phyloP scores from a whole-genome alignment of 1,140 invertebrate genomes.

The Sarcophaga bullata region DNA sequence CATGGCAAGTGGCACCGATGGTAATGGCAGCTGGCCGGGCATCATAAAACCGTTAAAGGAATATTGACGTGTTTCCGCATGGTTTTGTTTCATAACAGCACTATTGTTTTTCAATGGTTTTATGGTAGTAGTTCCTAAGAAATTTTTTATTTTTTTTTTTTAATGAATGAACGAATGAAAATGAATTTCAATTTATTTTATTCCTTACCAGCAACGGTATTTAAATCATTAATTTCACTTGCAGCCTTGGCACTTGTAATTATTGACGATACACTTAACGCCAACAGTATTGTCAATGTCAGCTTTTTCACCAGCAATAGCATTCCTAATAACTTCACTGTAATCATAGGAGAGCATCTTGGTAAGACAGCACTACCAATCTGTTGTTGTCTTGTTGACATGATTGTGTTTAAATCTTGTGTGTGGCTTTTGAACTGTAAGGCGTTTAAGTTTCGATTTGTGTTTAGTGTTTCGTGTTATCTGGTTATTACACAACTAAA shows the following conservation, averaged over 20 bases:
- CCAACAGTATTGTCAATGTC: neutral
- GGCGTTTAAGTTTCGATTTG: constrained; percentile 25
- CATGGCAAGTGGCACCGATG: neutral
- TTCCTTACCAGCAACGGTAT: constrained; percentile 27
- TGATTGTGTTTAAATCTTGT: neutral
- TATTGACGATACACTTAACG: neutral
- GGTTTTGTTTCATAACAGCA: neutral
- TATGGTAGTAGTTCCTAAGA: neutral
- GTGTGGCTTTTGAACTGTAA: constrained; percentile 3
- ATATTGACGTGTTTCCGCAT: constrained; percentile 20
- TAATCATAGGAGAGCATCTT: neutral
- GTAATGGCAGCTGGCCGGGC: neutral
- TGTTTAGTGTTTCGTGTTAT: constrained; percentile 34
- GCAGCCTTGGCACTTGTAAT: neutral
- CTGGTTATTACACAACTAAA: constrained; percentile 41
- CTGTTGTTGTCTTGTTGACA: constrained; percentile 27
- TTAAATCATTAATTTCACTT: constrained; percentile 35
- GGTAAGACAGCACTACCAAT: neutral
- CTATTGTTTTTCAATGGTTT: neutral
- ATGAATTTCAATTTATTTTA: neutral
- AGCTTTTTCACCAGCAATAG: neutral
- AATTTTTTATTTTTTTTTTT: neutral
- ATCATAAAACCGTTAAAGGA: constrained; percentile 10
- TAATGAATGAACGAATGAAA: neutral
- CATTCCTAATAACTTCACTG: neutral